A percentile compares a stretch with the other conserved stretches of the same genome.
phyloP scores from a whole-genome alignment of 2,797 vertebrate genomes.

The Crypturellus tataupa region DNA sequence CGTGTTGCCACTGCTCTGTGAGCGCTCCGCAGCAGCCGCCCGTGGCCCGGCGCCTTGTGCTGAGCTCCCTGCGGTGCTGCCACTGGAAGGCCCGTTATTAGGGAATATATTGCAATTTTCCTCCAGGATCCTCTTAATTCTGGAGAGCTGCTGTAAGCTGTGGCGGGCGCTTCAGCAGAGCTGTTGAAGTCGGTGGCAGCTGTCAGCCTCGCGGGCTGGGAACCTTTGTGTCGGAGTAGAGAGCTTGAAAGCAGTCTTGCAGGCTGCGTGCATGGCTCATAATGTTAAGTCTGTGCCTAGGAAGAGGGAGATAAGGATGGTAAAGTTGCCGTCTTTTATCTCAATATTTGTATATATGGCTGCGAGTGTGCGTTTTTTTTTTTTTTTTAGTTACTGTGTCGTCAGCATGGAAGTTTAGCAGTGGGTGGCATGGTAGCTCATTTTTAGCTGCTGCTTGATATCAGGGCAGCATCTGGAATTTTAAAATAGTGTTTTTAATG shows the following conservation, averaged over 20 bases:
- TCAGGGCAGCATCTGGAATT: constrained; percentile 34
- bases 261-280: neutral
- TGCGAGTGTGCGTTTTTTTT: neutral
- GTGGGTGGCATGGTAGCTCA: neutral
- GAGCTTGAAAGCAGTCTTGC: constrained; percentile 3
- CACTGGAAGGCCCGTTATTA: constrained; percentile 19
- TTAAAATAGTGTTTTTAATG: neutral
- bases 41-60: neutral
- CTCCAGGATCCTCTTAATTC: neutral
- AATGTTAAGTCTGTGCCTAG: constrained; percentile 29
- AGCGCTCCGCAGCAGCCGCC: too few relatives aligned
- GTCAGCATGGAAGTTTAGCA: neutral
- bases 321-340: constrained; percentile 46
- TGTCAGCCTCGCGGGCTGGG: constrained; percentile 51
- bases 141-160: neutral
- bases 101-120: neutral
- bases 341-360: neutral
- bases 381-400: constrained; percentile 16
- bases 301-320: constrained; percentile 23
- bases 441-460: constrained; percentile 56
- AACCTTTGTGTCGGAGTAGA: constrained; percentile 24
- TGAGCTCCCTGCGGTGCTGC: neutral
- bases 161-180: constrained; percentile 15
- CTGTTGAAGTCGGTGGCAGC: constrained; percentile 40
- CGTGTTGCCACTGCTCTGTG: neutral